phyloP scores from a whole-genome alignment of 2,888 invertebrate genomes.

The Lasius platythorax region DNA sequence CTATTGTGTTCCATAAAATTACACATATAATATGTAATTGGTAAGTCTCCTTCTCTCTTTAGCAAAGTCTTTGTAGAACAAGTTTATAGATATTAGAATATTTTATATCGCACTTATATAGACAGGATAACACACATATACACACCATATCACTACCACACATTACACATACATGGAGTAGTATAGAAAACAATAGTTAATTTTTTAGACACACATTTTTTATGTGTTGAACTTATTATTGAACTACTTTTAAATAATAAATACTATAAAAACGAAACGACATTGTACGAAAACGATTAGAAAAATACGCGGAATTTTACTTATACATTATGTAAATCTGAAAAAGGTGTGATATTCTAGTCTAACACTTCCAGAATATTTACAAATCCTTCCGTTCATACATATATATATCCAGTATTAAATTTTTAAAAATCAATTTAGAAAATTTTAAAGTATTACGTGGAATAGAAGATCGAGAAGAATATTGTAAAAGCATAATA shows the following conservation, averaged over 20 bases:
- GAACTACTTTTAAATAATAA: not conserved
- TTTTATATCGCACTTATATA: constrained; percentile 16
- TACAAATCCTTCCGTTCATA: not conserved
- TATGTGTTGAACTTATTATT: constrained; percentile 21
- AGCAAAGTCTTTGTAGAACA: constrained; percentile 9
- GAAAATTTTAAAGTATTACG: not conserved
- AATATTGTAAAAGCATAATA: constrained; percentile 34
- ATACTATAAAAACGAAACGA: not conserved
- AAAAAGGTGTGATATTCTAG: constrained; percentile 47
- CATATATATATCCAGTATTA: not conserved
- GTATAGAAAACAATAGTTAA: constrained; percentile 8
- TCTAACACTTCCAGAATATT: constrained; percentile 32
- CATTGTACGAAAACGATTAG: not conserved
- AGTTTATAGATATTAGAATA: constrained; percentile 6
- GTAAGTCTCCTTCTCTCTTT: constrained; percentile 6
- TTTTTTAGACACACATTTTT: constrained; percentile 23
- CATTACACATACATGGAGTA: not conserved
- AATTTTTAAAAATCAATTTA: not conserved
- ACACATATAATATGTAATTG: constrained; percentile 21
- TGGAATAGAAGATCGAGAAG: not conserved
- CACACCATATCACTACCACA: not conserved
- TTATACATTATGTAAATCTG: constrained; percentile 26
- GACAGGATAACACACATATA: not conserved
- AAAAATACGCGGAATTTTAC: not conserved
- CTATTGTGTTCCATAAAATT: constrained; percentile 40